Conservation (phyloP, 2,797 vertebrate genomes). For the Nasua narica region DNA sequence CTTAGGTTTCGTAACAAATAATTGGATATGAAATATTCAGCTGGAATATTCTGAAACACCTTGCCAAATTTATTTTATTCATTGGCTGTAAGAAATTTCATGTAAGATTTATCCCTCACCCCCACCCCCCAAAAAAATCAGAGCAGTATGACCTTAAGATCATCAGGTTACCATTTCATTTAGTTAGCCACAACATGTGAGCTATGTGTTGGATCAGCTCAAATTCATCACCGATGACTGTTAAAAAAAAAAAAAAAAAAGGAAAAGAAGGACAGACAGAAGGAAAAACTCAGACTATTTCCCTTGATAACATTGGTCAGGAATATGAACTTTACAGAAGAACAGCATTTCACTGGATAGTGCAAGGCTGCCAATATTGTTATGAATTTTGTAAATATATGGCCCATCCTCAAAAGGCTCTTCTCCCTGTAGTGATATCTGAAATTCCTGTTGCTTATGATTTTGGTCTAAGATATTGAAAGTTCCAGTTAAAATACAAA, state of each 20-base stretch:
- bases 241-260: background rate
- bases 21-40: background rate
- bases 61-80: background rate
- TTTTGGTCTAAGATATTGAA: background rate
- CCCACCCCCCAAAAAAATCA: background rate
- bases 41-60: background rate
- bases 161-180: background rate
- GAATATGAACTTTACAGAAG: background rate
- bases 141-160: background rate
- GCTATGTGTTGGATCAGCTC: background rate
- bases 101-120: too few species aligned
- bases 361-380: background rate
- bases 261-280: background rate
- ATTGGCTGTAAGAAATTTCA: background rate
- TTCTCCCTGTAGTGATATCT: background rate
- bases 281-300: background rate
- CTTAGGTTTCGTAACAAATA: background rate
- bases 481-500: constrained; percentile 1
- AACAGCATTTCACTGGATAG: background rate
- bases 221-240: background rate
- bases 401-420: background rate
- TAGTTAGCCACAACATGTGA: background rate
- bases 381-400: background rate
- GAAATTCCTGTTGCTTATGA: background rate
- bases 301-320: background rate